These are phyloP conservation scores for Falco cherrug DNA, from an alignment of 2,797 vertebrate species.

Conservation along the genomic window DNA sequence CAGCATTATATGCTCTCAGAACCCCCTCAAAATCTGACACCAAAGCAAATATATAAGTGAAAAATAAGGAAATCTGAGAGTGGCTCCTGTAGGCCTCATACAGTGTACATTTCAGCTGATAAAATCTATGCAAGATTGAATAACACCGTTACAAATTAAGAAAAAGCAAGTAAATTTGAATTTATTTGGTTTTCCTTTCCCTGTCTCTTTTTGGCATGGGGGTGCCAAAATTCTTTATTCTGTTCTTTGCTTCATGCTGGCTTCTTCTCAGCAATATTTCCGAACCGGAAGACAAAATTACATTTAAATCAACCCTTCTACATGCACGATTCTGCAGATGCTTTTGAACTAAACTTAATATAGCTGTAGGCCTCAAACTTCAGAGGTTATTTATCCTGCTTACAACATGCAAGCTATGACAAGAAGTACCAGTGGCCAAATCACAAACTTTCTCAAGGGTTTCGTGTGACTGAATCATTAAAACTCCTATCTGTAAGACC, in stretches of 20 bases:
- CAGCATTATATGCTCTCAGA: not conserved
- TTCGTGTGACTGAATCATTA: not conserved
- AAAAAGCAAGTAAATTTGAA: not conserved
- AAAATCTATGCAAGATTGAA: not conserved
- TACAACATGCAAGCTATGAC: not conserved
- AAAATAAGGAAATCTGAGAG: not conserved
- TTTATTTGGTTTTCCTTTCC: fast-evolving
- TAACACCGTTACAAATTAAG: not conserved
- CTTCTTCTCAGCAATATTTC: not conserved
- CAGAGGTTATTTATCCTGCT: not conserved
- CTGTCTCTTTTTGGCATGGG: not conserved
- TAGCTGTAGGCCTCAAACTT: not conserved
- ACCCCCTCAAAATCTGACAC: not conserved
- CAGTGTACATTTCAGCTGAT: not conserved
- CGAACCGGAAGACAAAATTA: not conserved
- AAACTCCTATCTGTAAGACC: not conserved
- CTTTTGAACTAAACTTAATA: not conserved
- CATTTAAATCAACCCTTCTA: not conserved
- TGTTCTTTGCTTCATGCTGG: not conserved
- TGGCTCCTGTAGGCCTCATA: not conserved
- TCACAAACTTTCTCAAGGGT: not conserved
- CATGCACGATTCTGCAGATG: not conserved
- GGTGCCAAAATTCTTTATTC: not conserved
- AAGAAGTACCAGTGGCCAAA: not conserved
- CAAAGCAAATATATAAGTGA: not conserved